Base-by-base conservation (phyloP, 1,140 invertebrate species). In the Ephestia elutella region DNA sequence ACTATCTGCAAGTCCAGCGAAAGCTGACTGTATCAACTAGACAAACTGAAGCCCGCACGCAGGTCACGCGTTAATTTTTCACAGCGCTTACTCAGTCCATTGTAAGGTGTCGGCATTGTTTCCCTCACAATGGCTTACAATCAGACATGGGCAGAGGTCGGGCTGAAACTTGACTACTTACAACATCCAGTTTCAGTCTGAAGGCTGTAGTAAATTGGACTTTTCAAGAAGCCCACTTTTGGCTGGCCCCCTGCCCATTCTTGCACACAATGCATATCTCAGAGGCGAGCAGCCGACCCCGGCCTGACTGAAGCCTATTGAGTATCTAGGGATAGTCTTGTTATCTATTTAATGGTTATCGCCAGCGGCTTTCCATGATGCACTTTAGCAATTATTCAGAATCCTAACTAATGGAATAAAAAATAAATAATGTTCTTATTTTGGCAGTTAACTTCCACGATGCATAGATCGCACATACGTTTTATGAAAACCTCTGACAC, bases 1-100 rank as follows among this genome's bases (percentile, higher is more conserved):
- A n/a, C n/a, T n/a, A n/a, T n/a, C n/a, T 25, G 21, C 21, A 25
- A 25, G 21, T 7, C 21, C 21, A 25, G 7, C 2, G 11, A 32
- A 32, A 10, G 30, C 30, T 11, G 9, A 32, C n/a, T 5, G 13
- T 11, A 53, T 11, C 8, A 25, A 53, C 8, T 25, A 50, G 15
- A 53, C 20, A 53, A 2, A 11, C 20, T 5, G 13, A 2, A 53
- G 50, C 50, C 10, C 20, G 19, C 20, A 25, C 50, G 50, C 50
- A 25, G 50, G 10, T 25, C 21, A n/a, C 50, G 20, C 50, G 50
- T 53, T n/a, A 53, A 53, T 53, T 53, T 53, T 53, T 53, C 50
- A 53, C 13, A 9, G 50, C 50, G 19, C 20, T 25, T 25, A 53
- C 20, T 53, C 50, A 8, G 13, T n/a, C 19, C 17, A 53, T 53